Conservation (phyloP, 2,888 invertebrate species). For the Campopleginae sp. region DNA sequence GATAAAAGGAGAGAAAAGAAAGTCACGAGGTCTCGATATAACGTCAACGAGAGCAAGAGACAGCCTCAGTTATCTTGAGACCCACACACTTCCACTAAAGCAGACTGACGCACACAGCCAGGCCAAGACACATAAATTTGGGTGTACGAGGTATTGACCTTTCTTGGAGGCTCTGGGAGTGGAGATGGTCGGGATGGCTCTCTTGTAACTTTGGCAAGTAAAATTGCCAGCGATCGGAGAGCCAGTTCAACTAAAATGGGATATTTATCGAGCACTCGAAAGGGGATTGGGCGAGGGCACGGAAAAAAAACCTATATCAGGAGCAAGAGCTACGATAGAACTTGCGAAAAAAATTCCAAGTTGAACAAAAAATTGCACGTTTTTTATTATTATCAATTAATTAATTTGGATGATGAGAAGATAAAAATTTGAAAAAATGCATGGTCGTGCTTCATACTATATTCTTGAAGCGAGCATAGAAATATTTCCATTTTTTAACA, state of each 20-base stretch:
- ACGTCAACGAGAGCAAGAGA: conserved; percentile 38
- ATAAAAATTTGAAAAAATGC: no score
- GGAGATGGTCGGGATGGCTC: conserved; percentile 10
- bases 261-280: conserved; percentile 11
- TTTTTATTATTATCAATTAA: background rate
- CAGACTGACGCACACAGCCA: no score
- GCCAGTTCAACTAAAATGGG: conserved; percentile 23
- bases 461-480: no score
- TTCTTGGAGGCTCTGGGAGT: conserved; percentile 29
- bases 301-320: background rate
- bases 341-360: no score
- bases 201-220: conserved; percentile 29
- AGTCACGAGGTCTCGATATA: conserved; percentile 52
- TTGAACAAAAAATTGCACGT: no score
- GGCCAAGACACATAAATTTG: conserved; percentile 18
- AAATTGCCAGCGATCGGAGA: conserved; percentile 12
- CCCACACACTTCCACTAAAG: background rate
- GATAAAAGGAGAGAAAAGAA: background rate
- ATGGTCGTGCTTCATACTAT: no score
- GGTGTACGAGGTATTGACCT: conserved; percentile 37
- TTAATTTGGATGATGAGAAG: background rate
- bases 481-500: no score
- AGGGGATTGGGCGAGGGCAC: background rate
- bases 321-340: background rate
- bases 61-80: conserved; percentile 1